Evolutionary conservation across 2,113 vertebrate species (phyloP).

Genomic region (Trematomus loennbergii): DNA sequence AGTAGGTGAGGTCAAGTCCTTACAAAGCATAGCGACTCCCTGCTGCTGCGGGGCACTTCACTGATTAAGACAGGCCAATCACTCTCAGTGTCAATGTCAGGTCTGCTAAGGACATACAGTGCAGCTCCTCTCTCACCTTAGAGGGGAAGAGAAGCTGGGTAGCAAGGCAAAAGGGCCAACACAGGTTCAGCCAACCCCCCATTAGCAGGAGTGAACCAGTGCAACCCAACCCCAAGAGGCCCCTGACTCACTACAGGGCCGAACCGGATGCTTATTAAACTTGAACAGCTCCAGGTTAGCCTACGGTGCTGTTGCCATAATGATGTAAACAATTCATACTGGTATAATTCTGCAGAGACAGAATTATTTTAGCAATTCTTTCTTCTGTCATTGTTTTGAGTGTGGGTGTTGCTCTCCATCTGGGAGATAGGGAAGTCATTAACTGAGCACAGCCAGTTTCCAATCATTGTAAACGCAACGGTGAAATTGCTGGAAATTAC

Average conservation of each 20-base stretch:
- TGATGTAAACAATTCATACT: slow-evolving; percentile 67
- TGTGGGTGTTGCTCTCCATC: slow-evolving; percentile 70
- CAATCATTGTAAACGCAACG: slow-evolving; percentile 65
- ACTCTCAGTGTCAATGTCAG: slow-evolving; percentile 61
- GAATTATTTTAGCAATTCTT: slow-evolving; percentile 55
- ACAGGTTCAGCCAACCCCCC: slow-evolving; percentile 26
- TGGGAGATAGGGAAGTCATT: slow-evolving; percentile 73
- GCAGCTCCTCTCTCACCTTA: slow-evolving; percentile 38
- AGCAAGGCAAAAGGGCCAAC: slow-evolving; percentile 9
- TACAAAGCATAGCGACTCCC: slow-evolving; percentile 42
- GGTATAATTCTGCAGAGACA: slow-evolving; percentile 30
- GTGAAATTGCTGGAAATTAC: slow-evolving; percentile 61
- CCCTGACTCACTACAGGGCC: slow-evolving; percentile 31
- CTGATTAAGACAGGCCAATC: slow-evolving; percentile 72
- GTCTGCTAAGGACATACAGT: slow-evolving; percentile 49
- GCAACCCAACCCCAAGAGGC: slow-evolving; percentile 45
- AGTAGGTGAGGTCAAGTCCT: slow-evolving; percentile 29
- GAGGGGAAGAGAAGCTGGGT: slow-evolving; percentile 36
- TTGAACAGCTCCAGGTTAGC: slow-evolving; percentile 41
- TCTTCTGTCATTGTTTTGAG: slow-evolving; percentile 67
- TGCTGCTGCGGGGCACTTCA: slow-evolving; percentile 51
- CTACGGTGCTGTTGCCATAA: slow-evolving; percentile 34
- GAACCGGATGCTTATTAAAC: slow-evolving; percentile 46
- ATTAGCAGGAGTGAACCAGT: slow-evolving; percentile 52
- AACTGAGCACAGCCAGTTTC: slow-evolving; percentile 61